Conservation (phyloP, 2,113 vertebrate genomes). For the Campylomormyrus tamandua region DNA sequence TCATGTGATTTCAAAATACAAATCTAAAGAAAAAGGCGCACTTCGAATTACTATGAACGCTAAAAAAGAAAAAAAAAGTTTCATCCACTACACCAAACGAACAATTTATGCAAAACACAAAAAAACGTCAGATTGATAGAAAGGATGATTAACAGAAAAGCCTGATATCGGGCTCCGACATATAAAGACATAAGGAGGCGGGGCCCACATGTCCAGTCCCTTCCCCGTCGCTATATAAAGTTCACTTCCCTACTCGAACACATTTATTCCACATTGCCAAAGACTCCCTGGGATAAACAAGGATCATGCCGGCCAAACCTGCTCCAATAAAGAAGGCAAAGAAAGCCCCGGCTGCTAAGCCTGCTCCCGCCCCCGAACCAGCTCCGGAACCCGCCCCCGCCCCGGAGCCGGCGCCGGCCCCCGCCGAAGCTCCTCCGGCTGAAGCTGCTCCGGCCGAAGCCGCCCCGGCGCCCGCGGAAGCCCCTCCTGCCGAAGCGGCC, state of each 20-base stretch:
- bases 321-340: constrained; percentile 47
- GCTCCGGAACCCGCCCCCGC: background rate
- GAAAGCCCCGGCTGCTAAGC: constrained; percentile 23
- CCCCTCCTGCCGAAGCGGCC: constrained; percentile 20
- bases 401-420: constrained; percentile 16
- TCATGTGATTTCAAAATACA: background rate
- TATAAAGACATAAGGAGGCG: constrained; percentile 47
- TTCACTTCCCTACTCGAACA: background rate
- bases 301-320: constrained; percentile 56
- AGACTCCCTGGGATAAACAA: constrained; percentile 19
- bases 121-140: background rate
- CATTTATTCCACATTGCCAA: constrained; percentile 15
- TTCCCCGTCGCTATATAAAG: constrained; percentile 30
- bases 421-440: constrained; percentile 24
- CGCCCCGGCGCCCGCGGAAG: constrained; percentile 28
- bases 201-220: constrained; percentile 16
- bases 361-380: constrained; percentile 27
- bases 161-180: constrained; percentile 15
- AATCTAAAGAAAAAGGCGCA: background rate
- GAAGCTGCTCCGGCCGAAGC: constrained; percentile 23
- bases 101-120: background rate
- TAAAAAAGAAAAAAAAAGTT: background rate
- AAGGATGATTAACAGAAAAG: background rate
- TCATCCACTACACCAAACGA: background rate
- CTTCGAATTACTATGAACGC: background rate